These are phyloP conservation scores for Ctena decussata DNA, from an alignment of 2,888 invertebrate genomes.

Conservation along the genomic window DNA sequence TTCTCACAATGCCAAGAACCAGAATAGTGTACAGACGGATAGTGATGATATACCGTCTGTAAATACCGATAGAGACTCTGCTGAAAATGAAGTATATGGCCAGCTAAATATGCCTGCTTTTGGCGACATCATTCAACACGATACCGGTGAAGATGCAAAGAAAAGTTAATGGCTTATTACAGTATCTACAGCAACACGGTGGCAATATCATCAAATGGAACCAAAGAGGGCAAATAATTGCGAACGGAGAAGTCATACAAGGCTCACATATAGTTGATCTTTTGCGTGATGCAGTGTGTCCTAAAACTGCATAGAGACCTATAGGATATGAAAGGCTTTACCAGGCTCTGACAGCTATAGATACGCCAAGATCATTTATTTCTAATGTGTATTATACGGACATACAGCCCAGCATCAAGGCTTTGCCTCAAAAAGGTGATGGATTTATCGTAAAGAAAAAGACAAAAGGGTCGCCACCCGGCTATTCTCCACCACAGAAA, in stretches of 20 bases:
- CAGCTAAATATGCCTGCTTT: background rate
- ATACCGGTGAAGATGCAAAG: background rate
- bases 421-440: background rate
- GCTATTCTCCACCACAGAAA: background rate
- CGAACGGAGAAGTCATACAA: background rate
- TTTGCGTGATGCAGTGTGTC: background rate
- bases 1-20: no score
- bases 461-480: background rate
- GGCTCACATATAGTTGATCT: background rate
- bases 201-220: background rate
- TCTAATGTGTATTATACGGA: background rate
- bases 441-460: slow-evolving; percentile 1
- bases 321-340: background rate
- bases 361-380: background rate
- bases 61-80: background rate
- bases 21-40: no score
- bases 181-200: background rate
- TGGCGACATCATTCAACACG: background rate
- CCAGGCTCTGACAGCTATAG: background rate
- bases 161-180: background rate
- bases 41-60: no score
- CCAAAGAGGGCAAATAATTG: background rate
- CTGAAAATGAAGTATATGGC: background rate
- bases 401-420: background rate
- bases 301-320: background rate